These are phyloP conservation scores for Clupea harengus DNA, from an alignment of 2,113 vertebrate genomes.

Conservation along the genomic window DNA sequence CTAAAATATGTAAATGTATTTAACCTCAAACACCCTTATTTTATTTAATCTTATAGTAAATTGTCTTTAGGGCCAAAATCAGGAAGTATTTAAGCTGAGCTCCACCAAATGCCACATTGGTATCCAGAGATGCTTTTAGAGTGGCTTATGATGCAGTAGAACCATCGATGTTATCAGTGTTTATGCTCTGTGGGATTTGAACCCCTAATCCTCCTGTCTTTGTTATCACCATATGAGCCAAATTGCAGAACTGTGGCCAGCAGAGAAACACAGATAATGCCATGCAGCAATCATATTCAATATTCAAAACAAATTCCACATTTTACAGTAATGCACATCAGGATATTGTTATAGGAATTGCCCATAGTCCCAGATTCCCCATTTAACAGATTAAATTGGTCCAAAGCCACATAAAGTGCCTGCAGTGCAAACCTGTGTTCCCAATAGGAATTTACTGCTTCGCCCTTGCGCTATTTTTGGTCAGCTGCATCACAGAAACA, in stretches of 20 bases:
- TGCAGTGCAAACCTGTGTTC: not conserved
- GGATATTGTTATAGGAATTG: not conserved
- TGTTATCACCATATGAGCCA: not conserved
- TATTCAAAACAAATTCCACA: not conserved
- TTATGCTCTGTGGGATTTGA: not conserved
- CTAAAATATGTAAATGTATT: not conserved
- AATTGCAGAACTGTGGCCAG: not conserved
- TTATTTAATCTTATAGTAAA: not conserved
- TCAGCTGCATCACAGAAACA: not conserved
- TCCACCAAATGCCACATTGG: not conserved
- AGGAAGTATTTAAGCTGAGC: not conserved
- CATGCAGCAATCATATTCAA: not conserved
- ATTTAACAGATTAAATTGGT: not conserved
- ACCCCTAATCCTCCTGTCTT: not conserved
- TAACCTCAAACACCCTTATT: not conserved
- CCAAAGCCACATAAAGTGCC: not conserved
- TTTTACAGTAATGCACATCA: not conserved
- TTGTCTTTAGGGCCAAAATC: not conserved
- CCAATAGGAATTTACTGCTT: not conserved
- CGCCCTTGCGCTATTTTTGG: not conserved
- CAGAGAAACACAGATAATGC: not conserved
- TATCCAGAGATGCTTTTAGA: not conserved
- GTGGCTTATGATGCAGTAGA: not conserved
- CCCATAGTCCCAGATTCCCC: not conserved
- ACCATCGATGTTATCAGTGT: not conserved